phyloP scores from a whole-genome alignment of 2,113 vertebrate species.

The Pitta sordida region DNA sequence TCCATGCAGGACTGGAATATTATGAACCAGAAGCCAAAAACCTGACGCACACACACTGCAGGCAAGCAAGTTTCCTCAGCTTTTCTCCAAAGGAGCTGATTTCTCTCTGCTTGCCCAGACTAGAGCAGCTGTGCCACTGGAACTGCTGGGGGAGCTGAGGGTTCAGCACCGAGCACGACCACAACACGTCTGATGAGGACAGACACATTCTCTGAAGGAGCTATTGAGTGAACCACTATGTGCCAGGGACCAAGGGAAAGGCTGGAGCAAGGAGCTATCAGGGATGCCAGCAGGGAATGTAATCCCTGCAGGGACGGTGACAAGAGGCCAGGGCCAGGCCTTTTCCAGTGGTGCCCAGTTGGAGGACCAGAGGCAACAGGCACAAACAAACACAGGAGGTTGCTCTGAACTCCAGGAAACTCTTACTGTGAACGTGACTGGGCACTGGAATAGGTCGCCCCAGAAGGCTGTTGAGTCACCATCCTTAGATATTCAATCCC shows the following conservation, averaged over 20 bases:
- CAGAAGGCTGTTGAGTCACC: background rate
- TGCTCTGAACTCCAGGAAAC: background rate
- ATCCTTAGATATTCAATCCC: background rate
- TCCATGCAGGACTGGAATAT: background rate
- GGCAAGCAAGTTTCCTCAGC: background rate
- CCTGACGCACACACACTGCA: background rate
- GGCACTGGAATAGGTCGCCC: background rate
- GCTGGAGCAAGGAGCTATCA: background rate
- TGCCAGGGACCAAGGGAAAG: background rate
- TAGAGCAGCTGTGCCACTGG: rapidly evolving
- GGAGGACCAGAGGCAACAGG: background rate
- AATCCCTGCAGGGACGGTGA: background rate
- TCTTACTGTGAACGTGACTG: background rate
- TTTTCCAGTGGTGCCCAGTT: background rate
- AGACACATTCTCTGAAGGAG: background rate
- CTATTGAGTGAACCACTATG: background rate
- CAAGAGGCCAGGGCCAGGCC: background rate
- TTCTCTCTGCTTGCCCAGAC: background rate
- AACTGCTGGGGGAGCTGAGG: background rate
- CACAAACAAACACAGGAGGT: background rate
- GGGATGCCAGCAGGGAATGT: background rate
- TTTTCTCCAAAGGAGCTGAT: background rate
- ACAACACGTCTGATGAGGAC: background rate
- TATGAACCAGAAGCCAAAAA: background rate
- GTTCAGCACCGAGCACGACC: background rate